Evolutionary conservation across 2,113 vertebrate species (phyloP).

Genomic region (Phyllostomus discolor): DNA sequence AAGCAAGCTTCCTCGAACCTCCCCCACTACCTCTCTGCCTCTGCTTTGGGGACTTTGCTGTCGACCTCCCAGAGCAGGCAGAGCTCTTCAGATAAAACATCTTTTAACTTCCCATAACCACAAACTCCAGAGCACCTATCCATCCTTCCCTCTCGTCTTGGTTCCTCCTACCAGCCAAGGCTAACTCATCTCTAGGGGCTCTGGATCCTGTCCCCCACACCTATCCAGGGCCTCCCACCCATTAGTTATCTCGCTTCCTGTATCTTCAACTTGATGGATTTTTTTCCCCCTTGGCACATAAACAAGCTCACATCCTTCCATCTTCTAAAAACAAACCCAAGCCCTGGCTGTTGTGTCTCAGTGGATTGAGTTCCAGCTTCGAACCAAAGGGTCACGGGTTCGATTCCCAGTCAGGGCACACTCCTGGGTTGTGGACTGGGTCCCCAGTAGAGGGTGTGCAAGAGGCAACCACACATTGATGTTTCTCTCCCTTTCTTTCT

Average conservation of each 20-base stretch:
- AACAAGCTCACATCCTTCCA: not conserved
- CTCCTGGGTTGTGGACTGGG: too few relatives aligned
- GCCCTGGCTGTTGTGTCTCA: too few relatives aligned
- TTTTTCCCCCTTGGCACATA: not conserved
- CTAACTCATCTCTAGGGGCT: not conserved
- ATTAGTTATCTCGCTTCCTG: not conserved
- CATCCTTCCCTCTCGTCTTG: not conserved
- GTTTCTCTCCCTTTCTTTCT: too few relatives aligned
- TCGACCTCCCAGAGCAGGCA: not conserved
- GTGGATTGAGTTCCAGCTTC: too few relatives aligned
- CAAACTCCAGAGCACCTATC: not conserved
- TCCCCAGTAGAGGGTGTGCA: too few relatives aligned
- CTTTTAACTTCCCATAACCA: not conserved
- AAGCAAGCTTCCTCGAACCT: not conserved
- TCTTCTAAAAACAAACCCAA: not conserved
- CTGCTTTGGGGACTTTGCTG: not conserved
- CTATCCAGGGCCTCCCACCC: not conserved
- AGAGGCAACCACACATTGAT: too few relatives aligned
- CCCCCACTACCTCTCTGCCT: not conserved
- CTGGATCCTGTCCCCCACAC: not conserved
- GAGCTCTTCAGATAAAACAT: not conserved
- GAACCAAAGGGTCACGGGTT: too few relatives aligned
- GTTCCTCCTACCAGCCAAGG: not conserved
- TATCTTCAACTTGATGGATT: not conserved
- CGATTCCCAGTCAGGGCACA: too few relatives aligned